Conservation (phyloP, 2,113 vertebrate species). For the Psilopsiagon aymara region DNA sequence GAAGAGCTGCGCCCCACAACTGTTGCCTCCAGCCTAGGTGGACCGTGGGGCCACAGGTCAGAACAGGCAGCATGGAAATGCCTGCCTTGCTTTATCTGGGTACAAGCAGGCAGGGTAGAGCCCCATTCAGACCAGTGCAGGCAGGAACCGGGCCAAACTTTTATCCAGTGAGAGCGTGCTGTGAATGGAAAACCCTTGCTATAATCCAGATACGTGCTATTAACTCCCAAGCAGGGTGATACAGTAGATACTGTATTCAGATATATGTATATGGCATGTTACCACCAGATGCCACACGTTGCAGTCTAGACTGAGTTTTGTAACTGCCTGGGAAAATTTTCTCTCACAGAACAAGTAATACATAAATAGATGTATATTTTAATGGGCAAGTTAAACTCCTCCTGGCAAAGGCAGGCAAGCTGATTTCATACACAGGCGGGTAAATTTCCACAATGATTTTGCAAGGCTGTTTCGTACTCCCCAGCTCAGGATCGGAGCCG, state of each 20-base stretch:
- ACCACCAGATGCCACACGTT: slow-evolving; percentile 63
- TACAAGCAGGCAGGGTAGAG: neutral
- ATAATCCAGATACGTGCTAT: neutral
- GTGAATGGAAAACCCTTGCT: neutral
- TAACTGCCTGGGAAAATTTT: slow-evolving; percentile 68
- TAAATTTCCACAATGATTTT: slow-evolving; percentile 71
- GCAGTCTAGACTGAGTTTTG: slow-evolving; percentile 66
- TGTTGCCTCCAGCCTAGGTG: neutral
- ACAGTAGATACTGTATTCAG: slow-evolving; percentile 39
- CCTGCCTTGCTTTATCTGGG: neutral
- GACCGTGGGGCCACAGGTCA: neutral
- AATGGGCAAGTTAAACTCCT: slow-evolving; percentile 68
- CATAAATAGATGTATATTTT: slow-evolving; percentile 69
- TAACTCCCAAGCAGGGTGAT: neutral
- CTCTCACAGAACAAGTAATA: slow-evolving; percentile 66
- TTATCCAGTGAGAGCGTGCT: neutral
- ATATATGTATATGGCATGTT: slow-evolving; percentile 51
- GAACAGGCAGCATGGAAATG: neutral
- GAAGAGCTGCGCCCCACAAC: neutral
- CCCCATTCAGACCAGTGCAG: neutral
- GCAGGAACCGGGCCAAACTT: neutral
- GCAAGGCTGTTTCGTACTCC: slow-evolving; percentile 55
- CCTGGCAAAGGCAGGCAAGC: slow-evolving; percentile 59
- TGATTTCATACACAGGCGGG: slow-evolving; percentile 62
- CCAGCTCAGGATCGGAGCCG: neutral